Evolutionary conservation across 2,888 invertebrate species (phyloP), one percentile per base, ranked within the genome.

Genomic region (Melinaea menophilus): DNA sequence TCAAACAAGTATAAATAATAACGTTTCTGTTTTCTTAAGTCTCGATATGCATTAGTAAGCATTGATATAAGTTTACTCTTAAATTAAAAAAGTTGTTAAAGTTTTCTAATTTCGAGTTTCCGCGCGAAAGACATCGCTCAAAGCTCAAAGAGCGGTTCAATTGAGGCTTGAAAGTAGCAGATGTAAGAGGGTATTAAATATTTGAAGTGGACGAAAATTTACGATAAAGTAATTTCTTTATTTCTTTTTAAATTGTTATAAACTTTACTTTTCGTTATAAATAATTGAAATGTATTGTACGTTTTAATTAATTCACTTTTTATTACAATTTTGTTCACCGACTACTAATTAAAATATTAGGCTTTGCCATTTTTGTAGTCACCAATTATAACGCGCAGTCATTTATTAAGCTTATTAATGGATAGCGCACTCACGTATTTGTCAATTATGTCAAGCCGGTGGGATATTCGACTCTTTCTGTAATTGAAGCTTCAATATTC

Each of bases 401-500:
- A 9, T 41, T 41, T 4, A 3, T 9, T 41, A 41, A 5, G 9
- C 41, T 41, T 9, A 22, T 5, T 41, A 41, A 9, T 41, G 41
- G 73, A 65, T 71, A 67, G 69, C 70, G 73, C 73, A 73, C 72
- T 75, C 71, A 72, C 67, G 68, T 66, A 76, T 73, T 76, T 76
- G 76, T 79, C 79, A 80, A 82, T 79, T 78, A 79, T 77, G 79
- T 78, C 67, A 56, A 64, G 57, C 68, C 70, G 62, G 62, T 64
- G 58, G 71, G 74, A 74, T 73, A 74, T 72, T 69, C 71, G 64
- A 69, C 73, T 77, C 75, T 77, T 73, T 74, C 70, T 81, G 79
- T 80, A 82, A 82, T 84, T 85, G 82, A 79, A 76, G 71, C 79
- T 79, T 80, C 80, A 79, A 84, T 82, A 80, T 82, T 79, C 79